Base-by-base conservation (phyloP, 2,888 invertebrate species). In the Arrhopalites spinosus region DNA sequence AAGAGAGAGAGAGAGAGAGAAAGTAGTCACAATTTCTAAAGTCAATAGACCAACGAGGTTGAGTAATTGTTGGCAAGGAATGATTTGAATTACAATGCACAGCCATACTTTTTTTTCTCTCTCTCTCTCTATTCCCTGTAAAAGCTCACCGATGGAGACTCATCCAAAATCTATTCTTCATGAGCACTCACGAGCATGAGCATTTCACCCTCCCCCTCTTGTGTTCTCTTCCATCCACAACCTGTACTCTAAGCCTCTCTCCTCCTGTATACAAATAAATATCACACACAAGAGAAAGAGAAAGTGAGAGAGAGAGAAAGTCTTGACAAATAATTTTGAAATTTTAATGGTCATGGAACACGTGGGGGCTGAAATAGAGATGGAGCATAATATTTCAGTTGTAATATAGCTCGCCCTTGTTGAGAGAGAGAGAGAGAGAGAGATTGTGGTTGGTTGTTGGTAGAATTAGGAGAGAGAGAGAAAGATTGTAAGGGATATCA, bases 11-110 rank as follows among this genome's bases (percentile, higher is more conserved):
- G 53, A 53, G 59, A 59, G 20, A 3, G 59, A 23, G 59, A 23
- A 50, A 8, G 50, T 50, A n/a, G 50, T 50, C 50, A 50, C 50
- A 50, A 50, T 50, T 50, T 50, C 50, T 50, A 50, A 50, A 50
- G 50, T 50, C 50, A 50, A 50, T 50, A 50, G n/a, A 50, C 50
- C 15, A 25, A 27, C 17, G 63, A 63, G 29, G 30, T 29, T 29
- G 63, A 5, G 63, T 29, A 27, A 61, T 61, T 63, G 63, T 29
- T 63, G 50, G 50, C 15, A 63, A 29, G 15, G 29, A 63, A 63
- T 27, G 63, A 29, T 63, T 27, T 63, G 63, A 63, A 63, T 63
- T 63, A 63, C 63, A 63, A 63, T 29, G 17, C 63, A 63, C 20
- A 23, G 20, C 20, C 25, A 25, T 27, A 29, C 15, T 50, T 50